Percentiles rank a stretch among this genome's conserved stretches.
Conservation (phyloP, 1,140 invertebrate species). For the Papilio glaucus region DNA sequence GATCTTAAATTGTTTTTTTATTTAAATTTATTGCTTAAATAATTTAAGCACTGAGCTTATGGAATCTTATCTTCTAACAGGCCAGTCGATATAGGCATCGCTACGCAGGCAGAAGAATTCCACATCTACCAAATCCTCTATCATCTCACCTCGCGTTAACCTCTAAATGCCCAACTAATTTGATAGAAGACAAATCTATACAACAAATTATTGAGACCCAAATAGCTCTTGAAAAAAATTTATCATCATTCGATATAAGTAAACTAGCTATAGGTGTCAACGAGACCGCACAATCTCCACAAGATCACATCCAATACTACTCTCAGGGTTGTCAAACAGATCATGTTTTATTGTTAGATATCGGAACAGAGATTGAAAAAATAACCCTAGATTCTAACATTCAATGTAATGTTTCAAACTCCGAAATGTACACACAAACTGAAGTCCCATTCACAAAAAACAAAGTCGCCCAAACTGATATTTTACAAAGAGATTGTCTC, state of each 20-base stretch:
- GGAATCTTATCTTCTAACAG: constrained; percentile 70
- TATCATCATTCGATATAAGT: constrained; percentile 69
- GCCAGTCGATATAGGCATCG: constrained; percentile 78
- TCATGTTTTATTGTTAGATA: constrained; percentile 69
- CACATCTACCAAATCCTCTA: constrained; percentile 57
- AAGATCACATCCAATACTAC: constrained; percentile 62
- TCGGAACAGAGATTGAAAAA: constrained; percentile 70
- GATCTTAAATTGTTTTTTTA: background rate
- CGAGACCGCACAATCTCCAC: constrained; percentile 66
- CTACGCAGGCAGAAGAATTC: constrained; percentile 69
- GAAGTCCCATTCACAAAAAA: constrained; percentile 66
- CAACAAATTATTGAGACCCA: constrained; percentile 77
- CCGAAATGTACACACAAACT: constrained; percentile 74
- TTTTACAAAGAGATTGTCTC: constrained; percentile 49
- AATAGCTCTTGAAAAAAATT: constrained; percentile 67
- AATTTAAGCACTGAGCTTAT: constrained; percentile 32
- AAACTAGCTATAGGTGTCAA: constrained; percentile 71
- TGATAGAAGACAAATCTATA: constrained; percentile 56
- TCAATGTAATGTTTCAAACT: constrained; percentile 59
- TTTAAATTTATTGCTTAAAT: constrained; percentile 6
- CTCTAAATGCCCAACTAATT: constrained; percentile 55
- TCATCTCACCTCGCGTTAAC: constrained; percentile 60
- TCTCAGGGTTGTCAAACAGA: constrained; percentile 78
- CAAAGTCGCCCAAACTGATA: constrained; percentile 67
- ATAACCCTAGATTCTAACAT: constrained; percentile 67